Evolutionary conservation across 2,113 vertebrate species (phyloP).

Genomic region (Neolamprologus tretocephalus): DNA sequence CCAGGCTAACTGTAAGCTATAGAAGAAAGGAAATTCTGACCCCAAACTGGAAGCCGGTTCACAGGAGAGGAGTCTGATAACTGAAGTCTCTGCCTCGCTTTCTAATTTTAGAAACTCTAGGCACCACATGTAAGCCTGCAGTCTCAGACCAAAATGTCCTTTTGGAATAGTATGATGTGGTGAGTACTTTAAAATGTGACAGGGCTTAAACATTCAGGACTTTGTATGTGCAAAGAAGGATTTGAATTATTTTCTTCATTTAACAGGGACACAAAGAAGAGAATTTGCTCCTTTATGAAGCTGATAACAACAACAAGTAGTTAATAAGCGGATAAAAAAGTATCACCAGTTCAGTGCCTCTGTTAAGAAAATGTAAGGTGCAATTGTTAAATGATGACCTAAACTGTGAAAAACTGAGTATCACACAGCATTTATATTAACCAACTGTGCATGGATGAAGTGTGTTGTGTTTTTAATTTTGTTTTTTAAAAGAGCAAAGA

Average conservation of each 20-base stretch:
- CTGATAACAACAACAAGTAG: background rate
- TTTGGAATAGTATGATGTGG: background rate
- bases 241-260: fast-evolving
- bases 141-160: background rate
- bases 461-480: background rate
- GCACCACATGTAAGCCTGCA: background rate
- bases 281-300: fast-evolving
- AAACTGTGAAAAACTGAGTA: background rate
- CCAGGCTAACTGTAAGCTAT: background rate
- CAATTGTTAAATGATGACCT: background rate
- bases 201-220: background rate
- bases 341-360: background rate
- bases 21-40: fast-evolving
- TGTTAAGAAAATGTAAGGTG: background rate
- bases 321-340: background rate
- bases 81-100: background rate
- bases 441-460: fast-evolving
- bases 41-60: background rate
- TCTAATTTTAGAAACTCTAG: background rate
- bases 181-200: background rate
- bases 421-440: background rate
- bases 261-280: background rate
- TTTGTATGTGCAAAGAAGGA: fast-evolving
- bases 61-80: background rate
- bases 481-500: background rate